A percentile compares a stretch with the other conserved stretches of the same genome.
Conservation (phyloP, 1,140 invertebrate species). For the Aphelenchoides avenae region DNA sequence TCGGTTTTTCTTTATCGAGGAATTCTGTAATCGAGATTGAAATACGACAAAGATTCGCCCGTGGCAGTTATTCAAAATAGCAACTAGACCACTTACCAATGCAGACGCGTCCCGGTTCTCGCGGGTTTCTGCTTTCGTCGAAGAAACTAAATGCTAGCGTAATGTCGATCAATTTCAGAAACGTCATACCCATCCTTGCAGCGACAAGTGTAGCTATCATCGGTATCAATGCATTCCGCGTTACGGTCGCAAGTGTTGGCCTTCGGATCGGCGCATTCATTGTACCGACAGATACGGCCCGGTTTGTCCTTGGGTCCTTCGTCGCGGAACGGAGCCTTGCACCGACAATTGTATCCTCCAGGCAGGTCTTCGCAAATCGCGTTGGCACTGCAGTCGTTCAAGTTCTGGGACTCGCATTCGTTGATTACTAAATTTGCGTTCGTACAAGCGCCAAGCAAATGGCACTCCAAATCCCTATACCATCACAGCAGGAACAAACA, state of each 20-base stretch:
- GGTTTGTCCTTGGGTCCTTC: conserved; percentile 62
- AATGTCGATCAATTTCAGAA: background rate
- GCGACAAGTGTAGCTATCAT: conserved; percentile 11
- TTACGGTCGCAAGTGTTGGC: conserved; percentile 24
- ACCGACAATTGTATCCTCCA: conserved; percentile 80
- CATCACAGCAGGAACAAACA: background rate
- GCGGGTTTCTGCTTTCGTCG: background rate
- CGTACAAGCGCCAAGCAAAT: conserved; percentile 1
- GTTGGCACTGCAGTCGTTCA: conserved; percentile 81
- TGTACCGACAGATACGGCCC: conserved; percentile 64
- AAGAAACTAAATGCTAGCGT: background rate
- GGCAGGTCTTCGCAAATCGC: conserved; percentile 79
- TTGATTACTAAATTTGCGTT: conserved; percentile 65
- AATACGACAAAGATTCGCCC: background rate
- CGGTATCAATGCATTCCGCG: conserved; percentile 20
- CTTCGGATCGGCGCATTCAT: conserved; percentile 36
- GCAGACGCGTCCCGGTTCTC: conserved; percentile 52
- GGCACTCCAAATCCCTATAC: background rate
- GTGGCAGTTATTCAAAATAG: background rate
- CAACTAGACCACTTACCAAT: conserved; percentile 21
- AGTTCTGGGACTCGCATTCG: conserved; percentile 75
- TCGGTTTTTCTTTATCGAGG: background rate
- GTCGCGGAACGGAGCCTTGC: conserved; percentile 70
- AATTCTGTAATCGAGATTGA: conserved; percentile 8
- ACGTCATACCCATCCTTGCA: conserved; percentile 19